A percentile compares a stretch with the other conserved stretches of the same genome.
Conservation (phyloP, 1,140 invertebrate genomes). For the Euura lappo region DNA sequence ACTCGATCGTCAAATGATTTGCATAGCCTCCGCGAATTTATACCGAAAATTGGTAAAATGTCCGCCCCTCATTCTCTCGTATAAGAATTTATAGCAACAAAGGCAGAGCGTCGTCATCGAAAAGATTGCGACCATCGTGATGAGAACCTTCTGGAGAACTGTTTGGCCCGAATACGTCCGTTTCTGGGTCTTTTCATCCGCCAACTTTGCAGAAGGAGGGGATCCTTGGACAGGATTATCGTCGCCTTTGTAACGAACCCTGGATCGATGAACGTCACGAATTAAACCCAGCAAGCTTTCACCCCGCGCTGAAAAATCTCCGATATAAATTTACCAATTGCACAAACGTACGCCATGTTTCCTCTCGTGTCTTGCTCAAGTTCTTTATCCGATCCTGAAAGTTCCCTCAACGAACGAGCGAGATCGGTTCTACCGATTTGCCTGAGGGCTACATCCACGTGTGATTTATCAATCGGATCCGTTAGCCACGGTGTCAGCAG, state of each 20-base stretch:
- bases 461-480: conserved; percentile 8
- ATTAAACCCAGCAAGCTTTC: too few relatives aligned
- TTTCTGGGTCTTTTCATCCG: background rate
- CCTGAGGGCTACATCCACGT: conserved; percentile 16
- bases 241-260: background rate
- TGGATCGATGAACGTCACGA: background rate
- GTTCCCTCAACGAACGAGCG: conserved; percentile 10
- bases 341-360: conserved; percentile 1
- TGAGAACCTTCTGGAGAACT: background rate
- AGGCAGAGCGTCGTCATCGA: background rate
- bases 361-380: background rate
- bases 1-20: background rate
- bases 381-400: background rate
- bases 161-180: background rate
- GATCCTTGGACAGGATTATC: background rate
- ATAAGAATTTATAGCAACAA: conserved; percentile 5
- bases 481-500: conserved; percentile 19
- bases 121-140: background rate
- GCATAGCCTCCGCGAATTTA: background rate
- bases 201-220: background rate
- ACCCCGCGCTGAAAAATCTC: too few relatives aligned
- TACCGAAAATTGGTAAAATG: conserved; percentile 5
- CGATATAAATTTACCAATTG: background rate
- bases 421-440: conserved; percentile 22
- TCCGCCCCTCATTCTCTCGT: background rate